Conservation (phyloP, 2,888 invertebrate species). For the Ganaspis brasiliensis region DNA sequence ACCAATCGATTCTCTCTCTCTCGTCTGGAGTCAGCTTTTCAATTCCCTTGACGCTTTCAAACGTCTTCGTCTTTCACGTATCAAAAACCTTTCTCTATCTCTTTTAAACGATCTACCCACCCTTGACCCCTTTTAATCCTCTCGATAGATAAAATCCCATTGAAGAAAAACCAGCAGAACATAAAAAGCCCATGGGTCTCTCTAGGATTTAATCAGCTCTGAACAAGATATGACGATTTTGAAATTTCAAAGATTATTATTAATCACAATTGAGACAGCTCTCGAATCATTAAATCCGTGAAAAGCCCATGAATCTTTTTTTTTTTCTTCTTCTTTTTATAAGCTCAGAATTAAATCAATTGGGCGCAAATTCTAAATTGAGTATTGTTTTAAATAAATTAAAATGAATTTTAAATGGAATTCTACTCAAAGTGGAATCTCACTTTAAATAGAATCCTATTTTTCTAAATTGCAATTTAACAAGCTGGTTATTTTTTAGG, state of each 20-base stretch:
- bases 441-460: background rate
- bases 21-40: slow-evolving; percentile 29
- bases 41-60: slow-evolving; percentile 36
- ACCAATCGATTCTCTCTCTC: slow-evolving; percentile 25
- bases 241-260: background rate
- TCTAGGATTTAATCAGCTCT: background rate
- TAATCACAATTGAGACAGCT: background rate
- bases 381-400: too few relatives aligned
- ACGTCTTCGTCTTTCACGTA: slow-evolving; percentile 27
- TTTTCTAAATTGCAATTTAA: background rate
- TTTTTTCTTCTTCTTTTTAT: background rate
- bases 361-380: too few relatives aligned
- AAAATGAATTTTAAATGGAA: too few relatives aligned
- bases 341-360: too few relatives aligned
- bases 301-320: background rate
- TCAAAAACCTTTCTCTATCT: slow-evolving; percentile 24
- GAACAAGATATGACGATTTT: background rate
- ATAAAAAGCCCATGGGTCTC: slow-evolving; percentile 14
- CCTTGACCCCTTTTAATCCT: slow-evolving; percentile 29
- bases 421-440: too few relatives aligned
- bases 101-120: slow-evolving; percentile 26
- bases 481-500: slow-evolving; percentile 24
- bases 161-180: slow-evolving; percentile 36
- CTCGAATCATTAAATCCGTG: background rate
- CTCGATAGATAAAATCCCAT: slow-evolving; percentile 33